Percentiles rank a stretch among this genome's conserved stretches.
Evolutionary conservation across 2,113 vertebrate species (phyloP).

Genomic region (Lagopus muta): DNA sequence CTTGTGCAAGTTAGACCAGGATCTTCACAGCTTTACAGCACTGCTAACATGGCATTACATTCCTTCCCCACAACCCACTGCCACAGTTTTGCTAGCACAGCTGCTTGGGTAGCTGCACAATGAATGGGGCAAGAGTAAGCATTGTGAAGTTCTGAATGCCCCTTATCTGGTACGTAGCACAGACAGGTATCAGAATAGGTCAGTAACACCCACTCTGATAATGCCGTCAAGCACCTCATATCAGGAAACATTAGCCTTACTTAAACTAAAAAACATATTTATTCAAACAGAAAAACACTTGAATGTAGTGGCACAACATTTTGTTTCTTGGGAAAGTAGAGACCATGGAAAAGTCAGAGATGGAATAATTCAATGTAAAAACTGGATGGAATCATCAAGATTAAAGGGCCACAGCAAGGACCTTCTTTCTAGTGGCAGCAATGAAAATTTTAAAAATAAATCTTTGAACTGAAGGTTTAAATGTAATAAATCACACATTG

Average conservation of each 20-base stretch:
- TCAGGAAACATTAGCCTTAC: neutral
- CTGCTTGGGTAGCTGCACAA: slow-evolving; percentile 25
- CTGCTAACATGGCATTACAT: neutral
- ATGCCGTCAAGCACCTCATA: neutral
- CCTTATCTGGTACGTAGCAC: neutral
- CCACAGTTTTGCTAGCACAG: neutral
- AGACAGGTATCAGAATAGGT: neutral
- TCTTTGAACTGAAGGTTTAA: slow-evolving; percentile 24
- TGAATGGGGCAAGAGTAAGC: neutral
- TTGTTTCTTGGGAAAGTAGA: neutral
- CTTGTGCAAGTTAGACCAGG: neutral
- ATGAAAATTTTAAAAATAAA: neutral
- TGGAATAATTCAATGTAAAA: neutral
- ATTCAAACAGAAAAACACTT: neutral
- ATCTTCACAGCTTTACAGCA: neutral
- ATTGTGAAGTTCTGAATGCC: neutral
- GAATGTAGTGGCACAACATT: fast-evolving
- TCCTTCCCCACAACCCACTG: neutral
- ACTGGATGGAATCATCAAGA: neutral
- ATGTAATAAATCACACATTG: neutral
- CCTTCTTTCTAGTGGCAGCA: neutral
- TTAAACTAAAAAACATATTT: neutral
- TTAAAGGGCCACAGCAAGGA: neutral
- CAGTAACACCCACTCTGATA: neutral
- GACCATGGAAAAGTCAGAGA: neutral